phyloP scores from a whole-genome alignment of 2,888 invertebrate species.

The Zonitis immaculata region DNA sequence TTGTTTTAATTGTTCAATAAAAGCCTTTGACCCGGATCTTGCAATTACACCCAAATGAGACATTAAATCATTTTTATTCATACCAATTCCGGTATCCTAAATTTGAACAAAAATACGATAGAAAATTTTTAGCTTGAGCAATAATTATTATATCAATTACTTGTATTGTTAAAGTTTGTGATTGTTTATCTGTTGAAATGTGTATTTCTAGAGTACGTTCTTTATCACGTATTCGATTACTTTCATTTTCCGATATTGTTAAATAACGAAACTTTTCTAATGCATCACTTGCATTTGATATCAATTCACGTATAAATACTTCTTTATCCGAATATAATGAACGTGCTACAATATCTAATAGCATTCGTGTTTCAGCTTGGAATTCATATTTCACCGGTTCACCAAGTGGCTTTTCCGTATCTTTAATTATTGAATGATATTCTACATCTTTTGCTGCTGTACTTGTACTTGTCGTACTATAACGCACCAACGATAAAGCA shows the following conservation, averaged over 20 bases:
- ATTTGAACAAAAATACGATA: too few species aligned
- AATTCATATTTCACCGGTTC: slow-evolving; percentile 75
- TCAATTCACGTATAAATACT: slow-evolving; percentile 92
- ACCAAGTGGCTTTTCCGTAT: slow-evolving; percentile 57
- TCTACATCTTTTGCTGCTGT: slow-evolving; percentile 46
- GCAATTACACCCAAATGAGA: slow-evolving; percentile 94
- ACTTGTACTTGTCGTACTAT: slow-evolving; percentile 33
- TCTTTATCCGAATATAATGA: slow-evolving; percentile 97
- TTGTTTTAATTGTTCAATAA: slow-evolving; percentile 76
- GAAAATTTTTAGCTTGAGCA: too few species aligned
- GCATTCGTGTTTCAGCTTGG: slow-evolving; percentile 93
- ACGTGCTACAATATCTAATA: slow-evolving; percentile 94
- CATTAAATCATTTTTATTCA: slow-evolving; percentile 88
- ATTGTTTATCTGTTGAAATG: slow-evolving; percentile 82
- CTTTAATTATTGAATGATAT: slow-evolving; percentile 58
- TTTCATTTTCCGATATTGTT: slow-evolving; percentile 55
- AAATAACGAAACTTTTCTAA: slow-evolving; percentile 89
- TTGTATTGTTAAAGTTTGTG: slow-evolving; percentile 79
- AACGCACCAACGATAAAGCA: slow-evolving; percentile 2
- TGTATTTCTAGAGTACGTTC: slow-evolving; percentile 80
- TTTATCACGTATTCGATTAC: slow-evolving; percentile 51
- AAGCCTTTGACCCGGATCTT: slow-evolving; percentile 91
- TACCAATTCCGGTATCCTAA: slow-evolving; percentile 92
- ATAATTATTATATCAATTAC: too few species aligned
- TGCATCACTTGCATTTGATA: slow-evolving; percentile 97